Conservation (phyloP, 2,888 invertebrate genomes). For the Sphinx pinastri region DNA sequence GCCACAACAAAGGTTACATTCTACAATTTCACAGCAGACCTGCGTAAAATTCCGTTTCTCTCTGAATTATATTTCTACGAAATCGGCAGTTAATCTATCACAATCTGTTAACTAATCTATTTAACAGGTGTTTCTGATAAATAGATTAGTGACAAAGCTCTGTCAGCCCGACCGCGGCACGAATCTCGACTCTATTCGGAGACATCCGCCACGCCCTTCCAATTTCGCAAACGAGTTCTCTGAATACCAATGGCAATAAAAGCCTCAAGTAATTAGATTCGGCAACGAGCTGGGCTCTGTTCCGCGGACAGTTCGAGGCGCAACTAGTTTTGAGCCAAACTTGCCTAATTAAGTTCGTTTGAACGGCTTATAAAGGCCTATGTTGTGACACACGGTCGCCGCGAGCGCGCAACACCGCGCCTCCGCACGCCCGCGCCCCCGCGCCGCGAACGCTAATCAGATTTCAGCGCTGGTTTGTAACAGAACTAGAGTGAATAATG, state of each 20-base stretch:
- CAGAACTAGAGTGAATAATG: neutral
- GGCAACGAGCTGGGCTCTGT: slow-evolving; percentile 7
- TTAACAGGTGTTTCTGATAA: neutral
- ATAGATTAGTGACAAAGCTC: neutral
- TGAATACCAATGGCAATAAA: slow-evolving; percentile 2
- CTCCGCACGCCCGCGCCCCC: neutral
- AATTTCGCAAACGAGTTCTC: slow-evolving; percentile 10
- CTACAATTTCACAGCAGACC: too few species aligned
- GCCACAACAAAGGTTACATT: too few species aligned
- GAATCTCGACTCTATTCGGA: slow-evolving; percentile 5
- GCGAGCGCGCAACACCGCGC: neutral
- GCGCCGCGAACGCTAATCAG: neutral
- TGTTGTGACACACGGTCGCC: neutral
- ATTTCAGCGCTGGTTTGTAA: neutral
- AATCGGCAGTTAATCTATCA: too few species aligned
- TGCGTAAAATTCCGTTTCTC: too few species aligned
- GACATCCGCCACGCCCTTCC: neutral
- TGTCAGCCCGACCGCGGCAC: neutral
- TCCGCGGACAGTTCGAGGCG: slow-evolving; percentile 11
- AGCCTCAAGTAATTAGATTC: slow-evolving; percentile 16
- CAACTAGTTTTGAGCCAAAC: slow-evolving; percentile 17
- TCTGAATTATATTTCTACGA: too few species aligned
- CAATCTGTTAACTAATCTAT: too few species aligned
- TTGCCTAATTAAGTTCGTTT: slow-evolving; percentile 24
- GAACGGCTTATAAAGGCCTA: neutral